Percentiles rank a stretch among this genome's conserved stretches.
Conservation (phyloP, 92 coral and sea anemone species). For the Siderastrea radians region DNA sequence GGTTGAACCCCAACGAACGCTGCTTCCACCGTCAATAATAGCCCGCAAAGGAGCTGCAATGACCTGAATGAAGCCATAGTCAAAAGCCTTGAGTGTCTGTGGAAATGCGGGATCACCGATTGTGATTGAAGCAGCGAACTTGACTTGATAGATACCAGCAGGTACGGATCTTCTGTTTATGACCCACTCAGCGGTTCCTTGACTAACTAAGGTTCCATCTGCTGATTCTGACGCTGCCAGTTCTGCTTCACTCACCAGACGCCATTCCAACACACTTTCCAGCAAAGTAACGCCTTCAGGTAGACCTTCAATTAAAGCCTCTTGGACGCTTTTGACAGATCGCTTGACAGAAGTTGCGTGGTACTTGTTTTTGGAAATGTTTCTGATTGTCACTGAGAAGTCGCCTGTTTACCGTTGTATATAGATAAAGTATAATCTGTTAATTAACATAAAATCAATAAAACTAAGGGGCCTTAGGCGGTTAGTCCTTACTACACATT, state of each 20-base stretch:
- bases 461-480: too few relatives aligned
- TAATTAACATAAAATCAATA: too few relatives aligned
- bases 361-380: slow-evolving; percentile 40
- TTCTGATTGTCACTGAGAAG: slow-evolving; percentile 14
- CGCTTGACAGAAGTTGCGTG: slow-evolving; percentile 21
- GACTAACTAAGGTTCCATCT: slow-evolving; percentile 20
- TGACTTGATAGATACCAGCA: slow-evolving; percentile 38
- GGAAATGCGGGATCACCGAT: slow-evolving; percentile 13
- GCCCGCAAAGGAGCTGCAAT: slow-evolving; percentile 54
- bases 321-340: slow-evolving; percentile 15
- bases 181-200: slow-evolving; percentile 37
- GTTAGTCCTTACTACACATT: too few relatives aligned
- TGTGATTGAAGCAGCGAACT: slow-evolving; percentile 13
- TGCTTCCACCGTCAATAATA: slow-evolving; percentile 58
- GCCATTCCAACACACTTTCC: slow-evolving; percentile 31
- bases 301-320: slow-evolving; percentile 19
- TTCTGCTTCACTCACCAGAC: slow-evolving; percentile 39
- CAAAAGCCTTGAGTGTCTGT: slow-evolving; percentile 7
- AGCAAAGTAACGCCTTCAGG: background rate
- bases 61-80: slow-evolving; percentile 64
- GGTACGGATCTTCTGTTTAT: slow-evolving; percentile 20
- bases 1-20: slow-evolving; percentile 13
- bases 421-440: too few relatives aligned
- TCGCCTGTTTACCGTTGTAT: slow-evolving; percentile 6
- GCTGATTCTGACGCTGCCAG: slow-evolving; percentile 33